Evolutionary conservation across 2,888 invertebrate genomes (phyloP), one percentile per base, ranked within the genome.

Genomic region (Carterocephalus palaemon): DNA sequence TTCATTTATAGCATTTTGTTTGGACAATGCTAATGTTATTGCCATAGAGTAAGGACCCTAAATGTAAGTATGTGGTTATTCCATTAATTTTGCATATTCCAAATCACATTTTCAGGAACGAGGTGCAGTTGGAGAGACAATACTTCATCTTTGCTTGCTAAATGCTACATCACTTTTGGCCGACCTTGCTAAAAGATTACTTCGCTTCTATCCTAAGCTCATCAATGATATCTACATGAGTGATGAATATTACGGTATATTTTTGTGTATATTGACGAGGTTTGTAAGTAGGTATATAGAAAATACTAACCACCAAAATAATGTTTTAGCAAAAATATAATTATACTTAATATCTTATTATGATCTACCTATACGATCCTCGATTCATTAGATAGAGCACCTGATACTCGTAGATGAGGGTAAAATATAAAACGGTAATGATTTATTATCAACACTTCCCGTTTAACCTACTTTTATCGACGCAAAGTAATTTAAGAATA

Each of bases 111-210:
- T 36, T 29, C 89, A 94, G 86, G 93, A 97, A 70, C 90, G 97
- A 40, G 99, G 99, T 0, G 96, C 97, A 1, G 98, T 99, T 0
- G 98, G 99, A 0, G 99, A 99, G 82, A 95, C 96, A 0, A 93
- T 97, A 49, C 86, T 99, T n/a, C 99, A 98, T 76, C 85, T 98
- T 15, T 99, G 99, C 68, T 88, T 99, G 46, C 86, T 99, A 15
- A 95, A 96, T 64, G 96, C 97, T 0, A 95, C 97, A 0, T 94
- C 96, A 0, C 85, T 97, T 32, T 95, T 98, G 69, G 95, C 95
- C 1, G 98, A 98, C 70, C 88, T 99, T 39, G 98, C 97, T 0
- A 98, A 98, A 77, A 88, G 98, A 46, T 88, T 99, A 12, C 83
- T 99, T 4, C 89, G 94, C 34, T 94, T 95, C 71, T 99, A 96